Base-by-base conservation (phyloP, 2,113 vertebrate genomes). In the Pachyramphus minor region DNA sequence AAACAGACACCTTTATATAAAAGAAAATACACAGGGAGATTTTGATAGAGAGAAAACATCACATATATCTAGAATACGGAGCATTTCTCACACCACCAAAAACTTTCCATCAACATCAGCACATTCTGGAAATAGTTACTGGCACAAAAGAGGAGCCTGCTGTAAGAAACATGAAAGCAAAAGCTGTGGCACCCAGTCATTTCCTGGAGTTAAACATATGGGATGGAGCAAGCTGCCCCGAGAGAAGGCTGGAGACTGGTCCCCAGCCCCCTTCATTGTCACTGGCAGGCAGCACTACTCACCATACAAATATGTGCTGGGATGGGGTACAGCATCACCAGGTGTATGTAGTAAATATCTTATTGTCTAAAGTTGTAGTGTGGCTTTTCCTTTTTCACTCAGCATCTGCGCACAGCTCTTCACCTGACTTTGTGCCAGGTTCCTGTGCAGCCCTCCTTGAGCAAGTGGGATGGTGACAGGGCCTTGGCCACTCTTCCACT, bases 231-330 rank as follows among this genome's bases (percentile, higher is more conserved):
- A 1, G 1, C 1, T 33, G 47, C 12, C 19, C 23, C 39, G 18
- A 47, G 50, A 30, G 19, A 81, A 63, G 23, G 17, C 30, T 81
- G 41, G 55, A 87, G 5, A 77, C 14, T 1, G 1, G 2, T 5
- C 21, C 31, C 28, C 17, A 79, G 8, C 23, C 9, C 30, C 12
- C 2, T 18, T 50, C 41, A 22, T 16, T 41, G 25, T 23, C n/a
- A 47, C 4, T n/a, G 33, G 7, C 12, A 33, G 55, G 8, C 37
- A 88, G 41, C 6, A 9, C 16, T 63, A 13, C 27, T 14, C 2
- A 0, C 22, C 17, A 31, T 0, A 2, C 9, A 33, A 24, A 42
- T 9, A 8, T 17, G 12, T 0, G 0, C 18, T 50, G 72, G 39
- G 41, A 84, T 47, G 13, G 35, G 22, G 7, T 27, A 56, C 19